phyloP scores from a whole-genome alignment of 2,113 vertebrate genomes.

The Synchiropus splendidus region DNA sequence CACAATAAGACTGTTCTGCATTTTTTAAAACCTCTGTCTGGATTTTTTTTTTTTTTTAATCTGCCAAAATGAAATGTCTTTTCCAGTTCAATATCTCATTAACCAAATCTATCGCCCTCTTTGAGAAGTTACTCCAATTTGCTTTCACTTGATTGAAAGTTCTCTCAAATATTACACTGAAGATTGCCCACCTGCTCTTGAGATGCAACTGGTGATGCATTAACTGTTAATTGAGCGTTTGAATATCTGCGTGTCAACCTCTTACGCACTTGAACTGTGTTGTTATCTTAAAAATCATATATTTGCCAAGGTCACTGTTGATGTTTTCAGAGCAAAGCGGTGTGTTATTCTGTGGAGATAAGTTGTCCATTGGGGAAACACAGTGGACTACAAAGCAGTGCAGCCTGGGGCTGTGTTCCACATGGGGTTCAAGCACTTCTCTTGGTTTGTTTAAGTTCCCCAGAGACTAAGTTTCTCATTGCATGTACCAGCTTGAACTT shows the following conservation, averaged over 20 bases:
- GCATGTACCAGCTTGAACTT: conserved; percentile 27
- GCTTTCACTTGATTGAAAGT: no score
- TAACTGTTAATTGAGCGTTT: no score
- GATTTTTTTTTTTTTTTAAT: no score
- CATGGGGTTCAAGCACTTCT: conserved; percentile 46
- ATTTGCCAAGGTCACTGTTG: conserved; percentile 39
- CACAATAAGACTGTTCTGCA: no score
- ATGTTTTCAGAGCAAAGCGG: conserved; percentile 43
- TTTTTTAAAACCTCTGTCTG: no score
- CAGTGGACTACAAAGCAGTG: conserved; percentile 45
- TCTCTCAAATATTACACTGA: no score
- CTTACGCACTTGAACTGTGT: conserved; percentile 12
- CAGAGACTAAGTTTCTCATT: conserved; percentile 30
- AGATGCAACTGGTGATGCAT: no score
- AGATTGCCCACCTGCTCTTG: no score
- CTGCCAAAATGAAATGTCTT: no score
- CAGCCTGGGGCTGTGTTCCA: conserved; percentile 49
- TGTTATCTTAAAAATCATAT: conserved; percentile 39
- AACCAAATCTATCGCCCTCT: neutral
- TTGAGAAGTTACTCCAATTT: neutral
- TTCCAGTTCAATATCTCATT: no score
- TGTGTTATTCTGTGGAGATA: conserved; percentile 45
- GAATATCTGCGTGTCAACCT: conserved; percentile 20
- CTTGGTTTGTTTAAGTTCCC: conserved; percentile 53
- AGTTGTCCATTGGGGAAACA: conserved; percentile 42